Percentiles rank a stretch among this genome's conserved stretches.
These are phyloP conservation scores for Pelodytes ibericus DNA, from an alignment of 2,797 vertebrate species.

Conservation along the genomic window DNA sequence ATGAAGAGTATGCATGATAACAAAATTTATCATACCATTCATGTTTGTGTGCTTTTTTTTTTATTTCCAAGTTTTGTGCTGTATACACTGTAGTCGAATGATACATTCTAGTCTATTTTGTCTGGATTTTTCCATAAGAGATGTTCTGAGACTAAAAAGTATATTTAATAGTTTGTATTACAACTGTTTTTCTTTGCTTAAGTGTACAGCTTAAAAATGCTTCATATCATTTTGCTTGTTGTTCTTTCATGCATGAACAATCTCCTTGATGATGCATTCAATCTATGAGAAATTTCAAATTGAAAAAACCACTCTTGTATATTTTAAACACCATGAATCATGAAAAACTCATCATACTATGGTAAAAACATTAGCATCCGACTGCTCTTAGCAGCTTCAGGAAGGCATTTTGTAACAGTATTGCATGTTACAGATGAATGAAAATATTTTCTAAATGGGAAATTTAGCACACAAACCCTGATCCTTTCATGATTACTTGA, in stretches of 20 bases:
- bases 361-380: constrained; percentile 66
- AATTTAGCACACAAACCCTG: constrained; percentile 54
- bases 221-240: constrained; percentile 79
- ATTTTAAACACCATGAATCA: constrained; percentile 79
- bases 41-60: too few species aligned
- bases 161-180: constrained; percentile 75
- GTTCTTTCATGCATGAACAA: constrained; percentile 80
- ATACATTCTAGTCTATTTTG: constrained; percentile 20
- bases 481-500: constrained; percentile 39
- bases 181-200: constrained; percentile 80
- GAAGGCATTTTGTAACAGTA: constrained; percentile 68
- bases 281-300: constrained; percentile 78
- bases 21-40: too few species aligned
- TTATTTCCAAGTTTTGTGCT: too few species aligned
- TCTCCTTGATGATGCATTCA: constrained; percentile 78
- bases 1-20: too few species aligned
- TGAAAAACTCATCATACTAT: constrained; percentile 75
- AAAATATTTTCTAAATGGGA: constrained; percentile 69
- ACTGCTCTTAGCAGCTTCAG: constrained; percentile 69
- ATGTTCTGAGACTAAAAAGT: constrained; percentile 72
- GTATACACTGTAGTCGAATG: constrained; percentile 18
- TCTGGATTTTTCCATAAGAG: constrained; percentile 65
- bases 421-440: constrained; percentile 71
- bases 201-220: constrained; percentile 78
- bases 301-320: constrained; percentile 74